A percentile compares a stretch with the other conserved stretches of the same genome.
phyloP scores from a whole-genome alignment of 2,797 vertebrate genomes.

The Artibeus jamaicensis region DNA sequence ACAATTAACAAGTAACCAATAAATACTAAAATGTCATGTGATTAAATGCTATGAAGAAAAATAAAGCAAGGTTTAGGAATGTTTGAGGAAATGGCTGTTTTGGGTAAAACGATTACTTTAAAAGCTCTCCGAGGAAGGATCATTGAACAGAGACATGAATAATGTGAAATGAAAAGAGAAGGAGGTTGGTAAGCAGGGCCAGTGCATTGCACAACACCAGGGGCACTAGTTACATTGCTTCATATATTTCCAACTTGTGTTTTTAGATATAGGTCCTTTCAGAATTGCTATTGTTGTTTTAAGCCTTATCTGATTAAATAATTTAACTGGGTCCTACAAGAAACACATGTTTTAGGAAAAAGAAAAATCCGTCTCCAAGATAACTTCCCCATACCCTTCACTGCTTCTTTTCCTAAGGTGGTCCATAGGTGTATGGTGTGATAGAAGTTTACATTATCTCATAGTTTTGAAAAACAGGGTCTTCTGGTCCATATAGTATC shows the following conservation, averaged over 20 bases:
- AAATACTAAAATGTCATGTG: background rate
- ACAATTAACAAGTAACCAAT: background rate
- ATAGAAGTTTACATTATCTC: background rate
- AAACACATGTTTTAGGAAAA: slow-evolving; percentile 7
- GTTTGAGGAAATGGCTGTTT: background rate
- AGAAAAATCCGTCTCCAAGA: background rate
- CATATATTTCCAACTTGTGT: background rate
- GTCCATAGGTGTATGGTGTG: background rate
- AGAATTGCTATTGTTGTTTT: background rate
- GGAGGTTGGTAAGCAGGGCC: background rate
- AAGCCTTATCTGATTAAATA: background rate
- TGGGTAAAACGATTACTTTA: background rate
- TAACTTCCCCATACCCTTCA: background rate
- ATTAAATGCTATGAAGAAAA: slow-evolving; percentile 17
- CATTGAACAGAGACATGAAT: background rate
- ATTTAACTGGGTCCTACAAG: background rate
- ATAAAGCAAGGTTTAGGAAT: slow-evolving; percentile 23
- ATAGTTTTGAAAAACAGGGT: slow-evolving; percentile 29
- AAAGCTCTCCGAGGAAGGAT: background rate
- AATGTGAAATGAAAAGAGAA: background rate
- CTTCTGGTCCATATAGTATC: background rate
- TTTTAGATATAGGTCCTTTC: background rate
- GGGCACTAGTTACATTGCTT: background rate
- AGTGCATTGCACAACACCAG: background rate
- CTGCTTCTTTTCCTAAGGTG: background rate